Percentiles rank a stretch among this genome's conserved stretches.
phyloP scores from a whole-genome alignment of 2,888 invertebrate genomes.

The Omphaloscelis lunosa region DNA sequence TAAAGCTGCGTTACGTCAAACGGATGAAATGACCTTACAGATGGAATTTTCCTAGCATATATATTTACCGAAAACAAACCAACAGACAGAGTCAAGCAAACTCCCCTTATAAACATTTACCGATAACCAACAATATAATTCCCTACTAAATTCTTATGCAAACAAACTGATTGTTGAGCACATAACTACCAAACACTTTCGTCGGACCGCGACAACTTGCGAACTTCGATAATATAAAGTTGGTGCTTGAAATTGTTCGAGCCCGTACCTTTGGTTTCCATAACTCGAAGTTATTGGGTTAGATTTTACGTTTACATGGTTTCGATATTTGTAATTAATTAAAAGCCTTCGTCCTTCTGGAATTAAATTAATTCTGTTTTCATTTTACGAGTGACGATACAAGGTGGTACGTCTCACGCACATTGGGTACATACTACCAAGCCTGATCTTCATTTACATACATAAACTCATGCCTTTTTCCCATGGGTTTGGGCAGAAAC shows the following conservation, averaged over 20 bases:
- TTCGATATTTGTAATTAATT: too few relatives aligned
- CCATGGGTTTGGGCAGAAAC: too few relatives aligned
- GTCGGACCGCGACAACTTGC: constrained; percentile 73
- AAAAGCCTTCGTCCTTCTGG: too few relatives aligned
- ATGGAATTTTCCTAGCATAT: too few relatives aligned
- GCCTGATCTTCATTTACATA: not conserved
- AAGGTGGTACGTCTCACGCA: not conserved
- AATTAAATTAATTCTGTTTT: not conserved
- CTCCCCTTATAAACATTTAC: constrained; percentile 47
- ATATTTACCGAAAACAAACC: not conserved
- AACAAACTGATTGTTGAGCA: constrained; percentile 58
- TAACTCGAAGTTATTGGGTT: constrained; percentile 33
- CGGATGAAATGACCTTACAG: too few relatives aligned
- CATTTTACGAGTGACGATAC: not conserved
- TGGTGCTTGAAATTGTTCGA: constrained; percentile 70
- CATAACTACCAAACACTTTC: constrained; percentile 71
- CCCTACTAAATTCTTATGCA: constrained; percentile 42
- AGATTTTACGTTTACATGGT: constrained; percentile 24
- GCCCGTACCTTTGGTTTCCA: constrained; percentile 56
- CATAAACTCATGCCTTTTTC: too few relatives aligned
- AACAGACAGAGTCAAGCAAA: not conserved
- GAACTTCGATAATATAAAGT: constrained; percentile 81
- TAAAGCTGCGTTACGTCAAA: too few relatives aligned
- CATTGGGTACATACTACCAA: not conserved
- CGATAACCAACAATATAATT: constrained; percentile 47